Evolutionary conservation across 1,140 invertebrate genomes (phyloP).

Genomic region (Aphaenogaster floridana): DNA sequence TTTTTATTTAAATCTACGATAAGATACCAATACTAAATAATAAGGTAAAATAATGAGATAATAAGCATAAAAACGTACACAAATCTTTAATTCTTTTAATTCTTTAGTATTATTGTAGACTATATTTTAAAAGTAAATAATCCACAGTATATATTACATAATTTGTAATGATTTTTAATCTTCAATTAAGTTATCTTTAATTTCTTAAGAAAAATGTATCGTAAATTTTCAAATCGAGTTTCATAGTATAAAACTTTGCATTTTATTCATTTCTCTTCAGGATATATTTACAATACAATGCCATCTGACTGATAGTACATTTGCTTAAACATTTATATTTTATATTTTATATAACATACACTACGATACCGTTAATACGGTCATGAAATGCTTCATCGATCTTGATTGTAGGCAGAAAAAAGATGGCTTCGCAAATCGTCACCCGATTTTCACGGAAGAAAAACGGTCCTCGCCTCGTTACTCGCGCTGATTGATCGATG

Average conservation of each 20-base stretch:
- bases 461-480: slow-evolving; percentile 47
- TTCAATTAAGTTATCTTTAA: background rate
- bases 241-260: background rate
- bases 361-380: background rate
- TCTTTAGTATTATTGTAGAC: background rate
- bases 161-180: background rate
- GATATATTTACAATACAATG: background rate
- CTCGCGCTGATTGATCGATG: slow-evolving; percentile 69
- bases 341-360: background rate
- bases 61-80: background rate
- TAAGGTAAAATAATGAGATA: background rate
- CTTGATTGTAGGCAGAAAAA: slow-evolving; percentile 51
- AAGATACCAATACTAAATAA: background rate
- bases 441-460: slow-evolving; percentile 49
- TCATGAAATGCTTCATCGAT: slow-evolving; percentile 36
- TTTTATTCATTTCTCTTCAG: background rate
- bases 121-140: background rate
- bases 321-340: background rate
- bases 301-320: background rate
- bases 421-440: slow-evolving; percentile 62
- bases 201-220: background rate
- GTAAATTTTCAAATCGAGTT: background rate
- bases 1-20: background rate
- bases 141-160: background rate
- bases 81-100: background rate